These are phyloP conservation scores for Trypoxylon attenuatum DNA, from an alignment of 2,888 invertebrate species.

Conservation along the genomic window DNA sequence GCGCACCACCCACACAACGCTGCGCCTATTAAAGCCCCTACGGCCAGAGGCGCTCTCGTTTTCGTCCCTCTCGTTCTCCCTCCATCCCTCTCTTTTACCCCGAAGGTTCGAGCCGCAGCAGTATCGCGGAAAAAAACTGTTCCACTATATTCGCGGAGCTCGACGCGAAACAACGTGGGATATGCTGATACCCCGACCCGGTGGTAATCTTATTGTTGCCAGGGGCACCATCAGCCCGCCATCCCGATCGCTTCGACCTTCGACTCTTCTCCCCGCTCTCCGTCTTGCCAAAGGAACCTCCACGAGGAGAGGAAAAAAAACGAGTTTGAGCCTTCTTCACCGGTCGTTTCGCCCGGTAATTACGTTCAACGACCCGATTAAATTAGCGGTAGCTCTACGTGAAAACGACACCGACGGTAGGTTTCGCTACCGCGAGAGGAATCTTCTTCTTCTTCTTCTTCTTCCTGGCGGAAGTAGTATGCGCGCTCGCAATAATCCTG, in stretches of 20 bases:
- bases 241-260: too few species aligned
- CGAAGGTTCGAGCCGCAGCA: too few species aligned
- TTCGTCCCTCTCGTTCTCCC: too few species aligned
- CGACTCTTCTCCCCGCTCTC: neutral
- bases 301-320: neutral
- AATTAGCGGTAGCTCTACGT: conserved; percentile 23
- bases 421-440: conserved; percentile 12
- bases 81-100: too few species aligned
- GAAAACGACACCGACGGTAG: conserved; percentile 6
- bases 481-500: conserved; percentile 29
- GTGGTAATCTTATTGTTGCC: neutral
- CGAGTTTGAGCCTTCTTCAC: neutral
- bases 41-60: too few species aligned
- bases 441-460: neutral
- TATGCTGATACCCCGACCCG: conserved; percentile 1
- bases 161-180: neutral
- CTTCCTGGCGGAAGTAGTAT: conserved; percentile 5
- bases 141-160: neutral
- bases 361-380: conserved; percentile 17
- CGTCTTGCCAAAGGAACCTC: neutral
- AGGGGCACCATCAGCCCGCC: neutral
- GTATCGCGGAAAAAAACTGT: neutral
- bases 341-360: conserved; percentile 17
- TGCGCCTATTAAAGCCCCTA: too few species aligned
- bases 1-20: neutral